Base-by-base conservation (phyloP, 2,888 invertebrate species). In the Bellardia bayeri region DNA sequence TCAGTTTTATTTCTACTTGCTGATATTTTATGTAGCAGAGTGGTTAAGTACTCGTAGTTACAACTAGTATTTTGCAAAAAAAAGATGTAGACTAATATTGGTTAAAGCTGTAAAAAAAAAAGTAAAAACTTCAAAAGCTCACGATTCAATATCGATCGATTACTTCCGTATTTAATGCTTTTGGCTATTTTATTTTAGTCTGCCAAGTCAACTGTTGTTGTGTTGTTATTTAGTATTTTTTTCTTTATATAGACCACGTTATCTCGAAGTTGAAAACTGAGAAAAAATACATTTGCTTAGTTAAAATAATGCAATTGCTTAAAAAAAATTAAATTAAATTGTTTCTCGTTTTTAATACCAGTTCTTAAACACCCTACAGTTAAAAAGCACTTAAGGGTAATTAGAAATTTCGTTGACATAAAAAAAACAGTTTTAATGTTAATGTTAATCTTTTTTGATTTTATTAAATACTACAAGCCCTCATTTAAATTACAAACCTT, bases 121-220 rank as follows among this genome's bases (percentile, higher is more conserved):
- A 85, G 49, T 56, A 56, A 56, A 79, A 42, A 58, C 58, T 75
- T 79, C 72, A 81, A 80, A 78, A n/a, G 68, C 69, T 87, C 87
- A 87, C 87, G 87, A 87, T 68, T 87, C 78, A 82, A 87, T 79
- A 85, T 82, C 86, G 80, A 88, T 83, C 86, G 86, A 83, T 88
- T 88, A 86, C 88, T 88, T 86, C 88, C 88, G 88, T 85, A 88
- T 86, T 86, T 88, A 72, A 84, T 86, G 87, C 87, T 84, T 45
- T 69, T 87, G 85, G 87, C 87, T n/a, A 79, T 74, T 69, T 71
- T 75, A 11, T 56, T 66, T 63, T 23, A 13, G 45, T 9, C 9
- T 40, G n/a, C 37, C 7, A 11, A 61, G 5, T 82, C 74, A 37
- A 58, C 61, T 49, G 66, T 51, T 40, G 16, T 58, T 49, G 14